Conservation (phyloP, 2,113 vertebrate species). For the Lepisosteus oculatus region DNA sequence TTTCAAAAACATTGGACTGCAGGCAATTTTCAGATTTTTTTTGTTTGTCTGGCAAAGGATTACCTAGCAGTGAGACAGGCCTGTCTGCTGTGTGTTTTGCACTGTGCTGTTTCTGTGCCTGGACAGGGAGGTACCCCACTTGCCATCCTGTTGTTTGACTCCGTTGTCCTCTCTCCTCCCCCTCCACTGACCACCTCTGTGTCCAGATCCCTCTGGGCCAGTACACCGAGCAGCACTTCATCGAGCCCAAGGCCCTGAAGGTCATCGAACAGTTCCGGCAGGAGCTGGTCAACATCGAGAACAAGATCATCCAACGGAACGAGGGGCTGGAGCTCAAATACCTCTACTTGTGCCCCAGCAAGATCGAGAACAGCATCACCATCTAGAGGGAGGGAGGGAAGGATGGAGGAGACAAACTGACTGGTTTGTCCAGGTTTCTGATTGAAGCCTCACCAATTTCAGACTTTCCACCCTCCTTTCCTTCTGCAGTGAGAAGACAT, state of each 20-base stretch:
- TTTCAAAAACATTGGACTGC: no score
- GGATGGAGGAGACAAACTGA: neutral
- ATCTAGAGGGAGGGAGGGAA: constrained; percentile 40
- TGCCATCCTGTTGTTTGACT: no score
- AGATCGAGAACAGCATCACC: constrained; percentile 67
- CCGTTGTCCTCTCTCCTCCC: neutral
- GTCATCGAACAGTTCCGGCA: constrained; percentile 46
- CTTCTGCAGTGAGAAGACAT: no score
- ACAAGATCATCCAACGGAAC: constrained; percentile 48
- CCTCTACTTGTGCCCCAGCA: constrained; percentile 57
- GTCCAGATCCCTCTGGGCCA: constrained; percentile 54
- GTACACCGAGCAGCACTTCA: constrained; percentile 56
- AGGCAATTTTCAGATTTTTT: no score
- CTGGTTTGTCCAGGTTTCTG: no score
- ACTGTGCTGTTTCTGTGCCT: no score
- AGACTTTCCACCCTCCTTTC: no score
- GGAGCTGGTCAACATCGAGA: constrained; percentile 51
- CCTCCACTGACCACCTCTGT: neutral
- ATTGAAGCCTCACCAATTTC: no score
- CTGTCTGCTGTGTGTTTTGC: no score
- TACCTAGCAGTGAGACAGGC: no score
- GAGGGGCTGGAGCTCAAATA: constrained; percentile 52
- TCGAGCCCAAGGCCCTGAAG: constrained; percentile 41
- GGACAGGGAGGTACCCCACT: no score
- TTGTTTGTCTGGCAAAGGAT: no score